Base-by-base conservation (phyloP, 2,888 invertebrate species). In the Gonocerus acuteangulatus region DNA sequence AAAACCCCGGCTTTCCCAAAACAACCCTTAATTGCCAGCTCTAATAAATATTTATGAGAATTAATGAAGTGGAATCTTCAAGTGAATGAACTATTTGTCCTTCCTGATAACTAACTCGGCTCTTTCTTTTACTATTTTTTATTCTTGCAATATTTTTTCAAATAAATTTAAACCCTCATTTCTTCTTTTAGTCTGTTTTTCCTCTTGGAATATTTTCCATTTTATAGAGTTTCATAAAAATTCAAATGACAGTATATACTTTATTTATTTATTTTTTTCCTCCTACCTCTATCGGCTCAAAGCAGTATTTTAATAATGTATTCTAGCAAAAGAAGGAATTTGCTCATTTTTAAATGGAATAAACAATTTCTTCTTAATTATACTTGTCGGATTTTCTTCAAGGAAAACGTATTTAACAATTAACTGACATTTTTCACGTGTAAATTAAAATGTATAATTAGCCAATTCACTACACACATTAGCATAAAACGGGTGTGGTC, bases 1-100 rank as follows among this genome's bases (percentile, higher is more conserved):
- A 23, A 6, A 19, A 11, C 27, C 27, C 4, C 27, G 4, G 27
- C 4, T 9, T 9, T 6, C 51, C 3, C 19, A 18, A 51, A 51
- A 51, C 51, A 23, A 36, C 7, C 36, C 51, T 34, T 51, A 51
- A 51, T 51, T 34, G 51, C 32, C 34, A 3, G 2, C 19, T 19
- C 51, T 51, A 51, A 51, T 51, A 51, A 51, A 51, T 51, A 51
- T 51, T 51, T 51, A 51, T 51, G 36, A 51, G 32, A 51, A 34
- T 51, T 51, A 51, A 51, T 51, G 51, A 51, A 51, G 51, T 51
- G 34, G 36, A 51, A 36, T 51, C 51, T 19, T 9, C 6, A n/a
- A 19, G 34, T 19, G 18, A 34, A 32, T 16, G 21, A 51, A 32
- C 51, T 51, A 51, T 51, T 51, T 51, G 51, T 51, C 34, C 51